phyloP scores from a whole-genome alignment of 2,113 vertebrate species.

The Vicugna pacos region DNA sequence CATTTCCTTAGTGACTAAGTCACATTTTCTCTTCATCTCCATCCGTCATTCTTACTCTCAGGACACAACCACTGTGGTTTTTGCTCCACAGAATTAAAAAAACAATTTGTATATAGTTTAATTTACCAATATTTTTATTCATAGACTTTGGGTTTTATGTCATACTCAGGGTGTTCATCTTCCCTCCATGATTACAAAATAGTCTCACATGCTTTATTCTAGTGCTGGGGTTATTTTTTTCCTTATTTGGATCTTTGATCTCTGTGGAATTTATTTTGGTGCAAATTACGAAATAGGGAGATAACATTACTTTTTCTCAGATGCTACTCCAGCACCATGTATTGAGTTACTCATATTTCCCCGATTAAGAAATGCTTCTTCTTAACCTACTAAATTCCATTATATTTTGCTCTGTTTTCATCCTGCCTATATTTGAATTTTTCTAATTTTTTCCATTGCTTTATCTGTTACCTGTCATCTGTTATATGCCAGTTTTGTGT shows the following conservation, averaged over 20 bases:
- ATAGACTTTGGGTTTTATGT: not conserved
- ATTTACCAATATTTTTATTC: not conserved
- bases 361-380: not conserved
- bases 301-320: not conserved
- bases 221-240: not conserved
- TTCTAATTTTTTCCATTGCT: not conserved
- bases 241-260: not conserved
- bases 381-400: not conserved
- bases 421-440: not conserved
- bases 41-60: not conserved
- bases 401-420: not conserved
- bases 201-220: not conserved
- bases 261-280: slow-evolving; percentile 24
- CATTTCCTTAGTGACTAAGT: not conserved
- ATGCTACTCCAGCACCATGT: not conserved
- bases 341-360: not conserved
- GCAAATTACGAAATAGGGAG: not conserved
- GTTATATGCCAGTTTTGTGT: not conserved
- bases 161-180: not conserved
- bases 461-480: not conserved
- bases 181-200: not conserved
- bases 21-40: not conserved
- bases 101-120: not conserved
- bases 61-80: not conserved
- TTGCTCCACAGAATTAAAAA: not conserved